Conservation (phyloP, 1,140 invertebrate genomes). For the Tetramorium parvispinum region DNA sequence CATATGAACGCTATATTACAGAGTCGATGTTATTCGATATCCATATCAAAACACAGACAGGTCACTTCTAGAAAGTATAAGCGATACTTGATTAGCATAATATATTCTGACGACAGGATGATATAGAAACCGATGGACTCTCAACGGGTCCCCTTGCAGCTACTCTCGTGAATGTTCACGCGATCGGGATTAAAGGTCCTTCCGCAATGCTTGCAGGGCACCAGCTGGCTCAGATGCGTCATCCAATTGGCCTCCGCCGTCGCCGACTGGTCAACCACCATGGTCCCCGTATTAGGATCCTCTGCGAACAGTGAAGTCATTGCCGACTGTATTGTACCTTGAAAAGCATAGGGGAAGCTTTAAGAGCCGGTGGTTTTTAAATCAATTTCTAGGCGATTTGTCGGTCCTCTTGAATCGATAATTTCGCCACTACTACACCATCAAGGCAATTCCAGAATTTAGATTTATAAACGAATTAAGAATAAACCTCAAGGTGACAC, state of each 20-base stretch:
- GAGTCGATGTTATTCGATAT: not conserved
- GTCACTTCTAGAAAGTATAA: slow-evolving; percentile 12
- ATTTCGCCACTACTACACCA: not conserved
- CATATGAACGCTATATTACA: not conserved
- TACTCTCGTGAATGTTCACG: slow-evolving; percentile 88
- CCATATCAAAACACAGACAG: slow-evolving; percentile 28
- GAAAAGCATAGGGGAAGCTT: slow-evolving; percentile 10
- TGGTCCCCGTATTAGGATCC: slow-evolving; percentile 44
- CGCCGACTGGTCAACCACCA: slow-evolving; percentile 41
- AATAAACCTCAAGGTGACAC: slow-evolving; percentile 2
- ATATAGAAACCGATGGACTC: not conserved
- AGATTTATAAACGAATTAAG: not conserved
- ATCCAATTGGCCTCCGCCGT: slow-evolving; percentile 87
- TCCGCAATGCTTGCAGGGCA: slow-evolving; percentile 89
- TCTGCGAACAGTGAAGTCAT: slow-evolving; percentile 61
- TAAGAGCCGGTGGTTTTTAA: not conserved
- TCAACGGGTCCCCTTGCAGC: slow-evolving; percentile 85
- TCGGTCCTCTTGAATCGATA: not conserved
- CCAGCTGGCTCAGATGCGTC: slow-evolving; percentile 86
- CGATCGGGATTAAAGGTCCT: slow-evolving; percentile 91
- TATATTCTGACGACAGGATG: not conserved
- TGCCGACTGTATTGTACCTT: slow-evolving; percentile 16
- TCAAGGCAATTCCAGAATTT: not conserved
- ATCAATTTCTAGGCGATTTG: not conserved
- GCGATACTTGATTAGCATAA: slow-evolving; percentile 25